These are phyloP conservation scores for Triplophysa siluroides DNA, from an alignment of 2,113 vertebrate genomes.

Conservation along the genomic window DNA sequence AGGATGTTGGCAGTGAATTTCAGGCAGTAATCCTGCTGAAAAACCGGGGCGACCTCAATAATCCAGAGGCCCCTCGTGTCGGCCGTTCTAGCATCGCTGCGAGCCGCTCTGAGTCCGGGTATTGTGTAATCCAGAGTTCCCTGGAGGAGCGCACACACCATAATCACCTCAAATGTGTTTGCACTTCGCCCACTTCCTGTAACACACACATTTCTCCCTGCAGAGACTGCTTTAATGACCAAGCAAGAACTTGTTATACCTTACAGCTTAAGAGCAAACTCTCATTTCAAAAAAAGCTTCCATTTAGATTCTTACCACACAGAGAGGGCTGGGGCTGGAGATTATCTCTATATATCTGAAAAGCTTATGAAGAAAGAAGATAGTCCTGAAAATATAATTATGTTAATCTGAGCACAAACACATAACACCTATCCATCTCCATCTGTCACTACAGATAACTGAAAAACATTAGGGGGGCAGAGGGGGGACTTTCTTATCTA, in stretches of 20 bases:
- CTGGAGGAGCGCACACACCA: slow-evolving; percentile 23
- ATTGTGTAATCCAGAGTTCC: slow-evolving; percentile 41
- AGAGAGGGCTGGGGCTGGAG: not conserved
- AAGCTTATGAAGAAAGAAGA: not conserved
- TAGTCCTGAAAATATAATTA: slow-evolving; percentile 3
- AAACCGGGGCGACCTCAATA: slow-evolving; percentile 37
- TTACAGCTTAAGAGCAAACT: slow-evolving; percentile 39
- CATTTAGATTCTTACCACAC: not conserved
- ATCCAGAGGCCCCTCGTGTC: slow-evolving; percentile 14
- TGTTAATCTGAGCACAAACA: not conserved
- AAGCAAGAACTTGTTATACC: slow-evolving; percentile 43
- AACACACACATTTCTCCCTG: slow-evolving; percentile 35
- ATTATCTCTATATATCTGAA: not conserved
- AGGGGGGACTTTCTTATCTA: not conserved
- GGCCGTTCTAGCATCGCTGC: not conserved
- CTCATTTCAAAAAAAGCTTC: slow-evolving; percentile 26
- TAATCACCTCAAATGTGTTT: slow-evolving; percentile 48
- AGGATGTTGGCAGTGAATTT: slow-evolving; percentile 36
- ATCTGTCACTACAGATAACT: slow-evolving; percentile 5
- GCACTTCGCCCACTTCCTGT: slow-evolving; percentile 42
- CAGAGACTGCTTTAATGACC: slow-evolving; percentile 43
- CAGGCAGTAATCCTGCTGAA: slow-evolving; percentile 22
- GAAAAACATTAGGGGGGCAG: not conserved
- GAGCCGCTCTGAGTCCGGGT: not conserved
- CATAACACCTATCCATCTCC: slow-evolving; percentile 8